These are phyloP conservation scores for Tiliacea citrago DNA, from an alignment of 2,888 invertebrate genomes.

Conservation along the genomic window DNA sequence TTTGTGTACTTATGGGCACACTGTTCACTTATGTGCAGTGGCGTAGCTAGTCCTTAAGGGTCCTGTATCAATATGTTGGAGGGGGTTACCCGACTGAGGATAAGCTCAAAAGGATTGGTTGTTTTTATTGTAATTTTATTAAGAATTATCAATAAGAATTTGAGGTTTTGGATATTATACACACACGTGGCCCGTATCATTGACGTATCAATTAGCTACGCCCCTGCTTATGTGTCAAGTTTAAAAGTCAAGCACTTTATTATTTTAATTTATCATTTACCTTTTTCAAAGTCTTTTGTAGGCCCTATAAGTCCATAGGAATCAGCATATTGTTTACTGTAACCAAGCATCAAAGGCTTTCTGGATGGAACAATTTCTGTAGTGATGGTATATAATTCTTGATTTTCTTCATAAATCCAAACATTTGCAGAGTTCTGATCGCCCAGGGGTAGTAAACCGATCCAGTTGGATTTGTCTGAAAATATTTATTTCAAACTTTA, in stretches of 20 bases:
- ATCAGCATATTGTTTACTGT: constrained; percentile 76
- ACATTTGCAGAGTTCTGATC: constrained; percentile 76
- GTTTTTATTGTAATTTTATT: too few relatives aligned
- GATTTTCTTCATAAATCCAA: constrained; percentile 79
- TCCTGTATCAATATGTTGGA: too few relatives aligned
- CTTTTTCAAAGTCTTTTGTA: constrained; percentile 71
- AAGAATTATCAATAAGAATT: too few relatives aligned
- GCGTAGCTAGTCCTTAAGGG: too few relatives aligned
- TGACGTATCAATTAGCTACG: too few relatives aligned
- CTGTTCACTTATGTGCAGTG: too few relatives aligned
- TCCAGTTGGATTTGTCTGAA: constrained; percentile 83
- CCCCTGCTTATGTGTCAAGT: too few relatives aligned
- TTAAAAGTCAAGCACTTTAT: too few relatives aligned
- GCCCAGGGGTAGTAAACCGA: constrained; percentile 77
- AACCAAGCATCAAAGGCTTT: constrained; percentile 76
- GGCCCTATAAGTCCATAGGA: constrained; percentile 71
- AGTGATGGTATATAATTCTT: constrained; percentile 76
- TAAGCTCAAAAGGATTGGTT: too few relatives aligned
- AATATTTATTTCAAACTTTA: constrained; percentile 8
- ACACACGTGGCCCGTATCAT: too few relatives aligned
- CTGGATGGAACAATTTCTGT: constrained; percentile 70
- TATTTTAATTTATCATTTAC: constrained; percentile 57
- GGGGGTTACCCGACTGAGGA: too few relatives aligned
- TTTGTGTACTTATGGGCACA: background rate
- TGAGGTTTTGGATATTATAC: too few relatives aligned